Percentiles rank a stretch among this genome's conserved stretches.
phyloP scores from a whole-genome alignment of 2,797 vertebrate species.

The Arrhamphus sclerolepis region DNA sequence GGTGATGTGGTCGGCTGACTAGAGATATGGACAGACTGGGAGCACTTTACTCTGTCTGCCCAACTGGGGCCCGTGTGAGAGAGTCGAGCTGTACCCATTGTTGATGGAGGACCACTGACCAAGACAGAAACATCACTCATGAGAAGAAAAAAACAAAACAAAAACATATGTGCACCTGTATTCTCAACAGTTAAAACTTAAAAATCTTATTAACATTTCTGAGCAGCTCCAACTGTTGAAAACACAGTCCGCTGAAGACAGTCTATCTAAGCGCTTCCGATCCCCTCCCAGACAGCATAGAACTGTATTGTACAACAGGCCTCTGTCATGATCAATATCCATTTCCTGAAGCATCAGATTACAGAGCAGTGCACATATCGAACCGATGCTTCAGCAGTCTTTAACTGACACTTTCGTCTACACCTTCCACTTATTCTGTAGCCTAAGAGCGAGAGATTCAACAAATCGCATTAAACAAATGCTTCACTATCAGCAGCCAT shows the following conservation, averaged over 20 bases:
- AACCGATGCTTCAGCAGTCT: conserved; percentile 82
- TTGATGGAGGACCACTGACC: conserved; percentile 85
- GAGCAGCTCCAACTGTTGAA: conserved; percentile 14
- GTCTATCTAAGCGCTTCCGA: conserved; percentile 29
- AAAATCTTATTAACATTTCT: conserved; percentile 12
- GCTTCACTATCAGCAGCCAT: conserved; percentile 59
- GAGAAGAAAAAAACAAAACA: too few relatives aligned
- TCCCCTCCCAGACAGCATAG: conserved; percentile 48
- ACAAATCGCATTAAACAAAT: conserved; percentile 80
- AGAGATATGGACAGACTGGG: conserved; percentile 77
- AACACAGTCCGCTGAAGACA: conserved; percentile 19
- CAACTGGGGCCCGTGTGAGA: conserved; percentile 91
- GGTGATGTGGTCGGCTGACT: conserved; percentile 61
- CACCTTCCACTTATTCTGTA: conserved; percentile 68
- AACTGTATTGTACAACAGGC: conserved; percentile 62
- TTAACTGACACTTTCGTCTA: conserved; percentile 78
- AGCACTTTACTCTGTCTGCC: conserved; percentile 95
- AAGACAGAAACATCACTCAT: conserved; percentile 31
- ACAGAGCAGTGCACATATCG: conserved; percentile 78
- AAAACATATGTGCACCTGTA: conserved; percentile 14
- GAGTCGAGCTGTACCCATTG: conserved; percentile 83
- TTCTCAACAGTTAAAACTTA: conserved; percentile 17
- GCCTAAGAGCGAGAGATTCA: conserved; percentile 54
- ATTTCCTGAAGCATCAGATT: conserved; percentile 83
- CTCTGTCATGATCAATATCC: conserved; percentile 77